A percentile compares a stretch with the other conserved stretches of the same genome.
These are phyloP conservation scores for Cherax destructor DNA, from an alignment of 1,140 invertebrate genomes.

Conservation along the genomic window DNA sequence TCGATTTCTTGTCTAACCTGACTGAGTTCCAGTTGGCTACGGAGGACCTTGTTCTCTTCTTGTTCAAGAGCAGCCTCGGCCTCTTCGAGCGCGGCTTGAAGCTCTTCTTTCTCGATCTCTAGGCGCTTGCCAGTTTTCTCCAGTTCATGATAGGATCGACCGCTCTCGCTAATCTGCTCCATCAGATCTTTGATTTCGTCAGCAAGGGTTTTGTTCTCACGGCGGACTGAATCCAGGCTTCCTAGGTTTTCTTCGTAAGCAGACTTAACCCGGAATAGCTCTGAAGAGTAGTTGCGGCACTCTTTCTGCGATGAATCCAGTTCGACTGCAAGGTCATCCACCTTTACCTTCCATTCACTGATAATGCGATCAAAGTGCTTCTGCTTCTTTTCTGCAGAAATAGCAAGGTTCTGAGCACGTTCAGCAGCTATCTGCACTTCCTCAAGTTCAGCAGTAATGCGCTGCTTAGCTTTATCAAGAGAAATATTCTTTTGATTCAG, in stretches of 20 bases:
- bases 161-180: slow-evolving; percentile 62
- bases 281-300: slow-evolving; percentile 58
- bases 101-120: slow-evolving; percentile 61
- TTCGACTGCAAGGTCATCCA: slow-evolving; percentile 81
- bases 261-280: slow-evolving; percentile 58
- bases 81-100: slow-evolving; percentile 61
- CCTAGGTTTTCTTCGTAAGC: slow-evolving; percentile 74
- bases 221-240: slow-evolving; percentile 79
- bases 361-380: slow-evolving; percentile 92
- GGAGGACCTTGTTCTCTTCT: slow-evolving; percentile 60
- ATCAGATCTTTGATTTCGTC: slow-evolving; percentile 73
- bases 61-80: slow-evolving; percentile 57
- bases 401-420: slow-evolving; percentile 44
- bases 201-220: slow-evolving; percentile 80
- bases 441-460: slow-evolving; percentile 79
- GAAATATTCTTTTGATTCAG: slow-evolving; percentile 67
- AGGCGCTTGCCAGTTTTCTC: slow-evolving; percentile 48
- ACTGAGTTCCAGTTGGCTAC: slow-evolving; percentile 56
- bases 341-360: slow-evolving; percentile 99
- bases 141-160: slow-evolving; percentile 55
- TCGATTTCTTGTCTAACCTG: slow-evolving; percentile 61
- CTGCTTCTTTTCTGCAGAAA: slow-evolving; percentile 53
- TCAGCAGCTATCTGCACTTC: slow-evolving; percentile 79
- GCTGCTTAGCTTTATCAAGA: slow-evolving; percentile 80
- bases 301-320: slow-evolving; percentile 56